These are phyloP conservation scores for Chlorospingus semifuscus DNA, from an alignment of 2,797 vertebrate genomes.

Conservation along the genomic window DNA sequence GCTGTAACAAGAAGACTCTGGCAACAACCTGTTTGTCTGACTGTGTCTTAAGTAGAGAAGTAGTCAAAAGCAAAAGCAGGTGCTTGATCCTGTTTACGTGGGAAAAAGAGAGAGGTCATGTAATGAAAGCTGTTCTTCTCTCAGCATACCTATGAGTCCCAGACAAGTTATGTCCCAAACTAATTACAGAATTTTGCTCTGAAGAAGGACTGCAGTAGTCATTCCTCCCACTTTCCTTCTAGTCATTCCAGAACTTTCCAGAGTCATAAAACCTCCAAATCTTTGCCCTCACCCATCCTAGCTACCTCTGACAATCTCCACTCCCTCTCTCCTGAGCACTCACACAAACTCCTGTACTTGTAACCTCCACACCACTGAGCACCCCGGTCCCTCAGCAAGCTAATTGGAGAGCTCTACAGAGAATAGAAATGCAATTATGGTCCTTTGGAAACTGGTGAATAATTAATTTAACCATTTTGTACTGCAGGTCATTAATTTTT, in stretches of 20 bases:
- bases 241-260: background rate
- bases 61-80: background rate
- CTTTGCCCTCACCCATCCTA: background rate
- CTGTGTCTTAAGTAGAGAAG: background rate
- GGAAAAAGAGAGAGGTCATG: background rate
- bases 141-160: background rate
- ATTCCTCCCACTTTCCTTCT: background rate
- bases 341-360: background rate
- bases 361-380: fast-evolving
- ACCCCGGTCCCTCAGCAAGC: background rate
- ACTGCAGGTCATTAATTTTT: constrained; percentile 32
- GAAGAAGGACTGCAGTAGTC: background rate
- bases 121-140: background rate
- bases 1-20: background rate
- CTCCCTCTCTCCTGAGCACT: background rate
- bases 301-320: background rate
- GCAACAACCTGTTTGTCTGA: background rate
- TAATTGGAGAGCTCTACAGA: background rate
- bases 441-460: constrained; percentile 10
- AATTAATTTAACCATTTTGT: constrained; percentile 32
- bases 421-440: background rate
- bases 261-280: background rate
- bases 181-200: background rate
- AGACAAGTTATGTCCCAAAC: background rate
- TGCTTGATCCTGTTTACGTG: background rate